Evolutionary conservation across 2,888 invertebrate genomes (phyloP).

Genomic region (Phortica magna): DNA sequence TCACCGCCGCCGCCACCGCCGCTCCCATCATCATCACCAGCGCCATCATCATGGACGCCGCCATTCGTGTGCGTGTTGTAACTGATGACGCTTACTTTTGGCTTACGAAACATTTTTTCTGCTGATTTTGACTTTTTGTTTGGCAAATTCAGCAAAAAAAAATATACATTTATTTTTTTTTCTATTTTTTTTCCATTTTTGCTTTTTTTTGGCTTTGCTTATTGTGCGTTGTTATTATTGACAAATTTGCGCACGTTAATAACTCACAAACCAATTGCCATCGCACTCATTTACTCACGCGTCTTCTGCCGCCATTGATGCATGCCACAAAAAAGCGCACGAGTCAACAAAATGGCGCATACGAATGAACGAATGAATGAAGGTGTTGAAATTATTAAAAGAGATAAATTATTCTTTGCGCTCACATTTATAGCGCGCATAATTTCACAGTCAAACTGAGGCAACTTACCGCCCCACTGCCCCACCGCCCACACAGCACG

Average conservation of each 20-base stretch:
- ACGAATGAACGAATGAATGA: conserved; percentile 37
- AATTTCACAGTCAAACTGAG: conserved; percentile 59
- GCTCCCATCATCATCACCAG: no score
- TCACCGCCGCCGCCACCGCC: no score
- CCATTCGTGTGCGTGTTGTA: conserved; percentile 50
- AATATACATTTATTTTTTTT: conserved; percentile 42
- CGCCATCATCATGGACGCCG: no score
- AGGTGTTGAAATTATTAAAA: conserved; percentile 29
- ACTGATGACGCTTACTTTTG: conserved; percentile 71
- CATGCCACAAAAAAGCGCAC: conserved; percentile 34
- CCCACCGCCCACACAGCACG: conserved; percentile 27
- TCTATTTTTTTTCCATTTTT: conserved; percentile 47
- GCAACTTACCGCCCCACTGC: conserved; percentile 45
- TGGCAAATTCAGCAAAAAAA: conserved; percentile 9
- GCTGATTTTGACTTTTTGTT: conserved; percentile 60
- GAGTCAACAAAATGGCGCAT: conserved; percentile 8
- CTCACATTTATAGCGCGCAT: conserved; percentile 61
- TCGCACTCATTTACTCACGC: background rate
- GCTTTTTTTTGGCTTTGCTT: conserved; percentile 44
- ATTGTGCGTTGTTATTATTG: conserved; percentile 58
- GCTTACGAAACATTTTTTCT: conserved; percentile 43
- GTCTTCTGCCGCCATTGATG: background rate
- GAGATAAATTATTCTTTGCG: conserved; percentile 48
- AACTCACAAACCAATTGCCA: conserved; percentile 50
- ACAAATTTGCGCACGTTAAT: conserved; percentile 65